Percentiles rank a stretch among this genome's conserved stretches.
Evolutionary conservation across 2,888 invertebrate genomes (phyloP).

Genomic region (Ennomos erosarius): DNA sequence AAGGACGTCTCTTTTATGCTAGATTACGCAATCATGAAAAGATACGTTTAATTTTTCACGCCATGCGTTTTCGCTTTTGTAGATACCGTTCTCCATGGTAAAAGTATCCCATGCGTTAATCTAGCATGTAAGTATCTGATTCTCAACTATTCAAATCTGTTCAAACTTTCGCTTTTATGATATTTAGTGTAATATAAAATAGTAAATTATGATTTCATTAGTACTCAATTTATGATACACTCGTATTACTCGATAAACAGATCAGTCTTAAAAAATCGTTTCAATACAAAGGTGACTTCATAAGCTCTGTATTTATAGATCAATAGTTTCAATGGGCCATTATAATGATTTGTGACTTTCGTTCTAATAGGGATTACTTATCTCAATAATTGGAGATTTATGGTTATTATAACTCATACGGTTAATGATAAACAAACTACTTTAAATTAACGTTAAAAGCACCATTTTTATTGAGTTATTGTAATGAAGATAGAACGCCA

Average conservation of each 20-base stretch:
- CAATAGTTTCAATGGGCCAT: conserved; percentile 26
- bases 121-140: too few species aligned
- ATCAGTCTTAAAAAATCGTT: conserved; percentile 20
- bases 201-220: conserved; percentile 1
- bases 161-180: too few species aligned
- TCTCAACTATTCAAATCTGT: too few species aligned
- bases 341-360: conserved; percentile 32
- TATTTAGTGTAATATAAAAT: not conserved
- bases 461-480: conserved; percentile 19
- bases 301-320: conserved; percentile 25
- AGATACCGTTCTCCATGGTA: too few species aligned
- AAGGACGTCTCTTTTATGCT: not conserved
- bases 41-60: not conserved
- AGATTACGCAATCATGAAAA: conserved; percentile 2
- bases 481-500: conserved; percentile 29
- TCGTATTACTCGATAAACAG: conserved; percentile 11
- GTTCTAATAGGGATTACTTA: conserved; percentile 27
- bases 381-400: conserved; percentile 30
- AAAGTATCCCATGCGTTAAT: too few species aligned
- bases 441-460: conserved; percentile 22
- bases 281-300: conserved; percentile 32
- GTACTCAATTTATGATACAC: conserved; percentile 2
- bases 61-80: too few species aligned
- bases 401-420: conserved; percentile 26
- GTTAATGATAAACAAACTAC: conserved; percentile 36